These are phyloP conservation scores for Papilio aristodemus DNA, from an alignment of 1,140 invertebrate genomes.

Conservation along the genomic window DNA sequence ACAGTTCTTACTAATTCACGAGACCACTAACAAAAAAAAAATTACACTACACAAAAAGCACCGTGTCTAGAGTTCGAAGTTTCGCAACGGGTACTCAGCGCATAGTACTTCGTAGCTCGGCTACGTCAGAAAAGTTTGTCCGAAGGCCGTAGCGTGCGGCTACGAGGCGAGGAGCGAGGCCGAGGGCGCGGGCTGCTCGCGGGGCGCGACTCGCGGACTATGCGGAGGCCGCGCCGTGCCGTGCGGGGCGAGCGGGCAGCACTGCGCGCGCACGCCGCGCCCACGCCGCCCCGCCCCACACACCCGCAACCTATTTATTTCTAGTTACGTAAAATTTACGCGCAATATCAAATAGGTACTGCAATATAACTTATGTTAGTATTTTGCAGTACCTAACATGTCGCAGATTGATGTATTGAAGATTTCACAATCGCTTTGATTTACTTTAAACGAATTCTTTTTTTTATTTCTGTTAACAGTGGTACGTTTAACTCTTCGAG, in stretches of 20 bases:
- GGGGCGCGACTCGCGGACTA: slow-evolving; percentile 68
- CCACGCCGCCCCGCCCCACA: slow-evolving; percentile 73
- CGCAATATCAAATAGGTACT: slow-evolving; percentile 74
- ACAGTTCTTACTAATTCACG: slow-evolving; percentile 63
- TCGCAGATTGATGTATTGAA: slow-evolving; percentile 37
- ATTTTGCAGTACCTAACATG: slow-evolving; percentile 47
- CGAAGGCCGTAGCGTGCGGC: slow-evolving; percentile 46
- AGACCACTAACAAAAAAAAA: slow-evolving; percentile 50
- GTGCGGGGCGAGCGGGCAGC: slow-evolving; percentile 46
- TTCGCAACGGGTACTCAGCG: slow-evolving; percentile 43
- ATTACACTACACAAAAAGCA: slow-evolving; percentile 57
- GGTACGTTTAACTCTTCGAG: slow-evolving; percentile 40
- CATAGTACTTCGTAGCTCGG: slow-evolving; percentile 55
- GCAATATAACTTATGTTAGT: slow-evolving; percentile 67
- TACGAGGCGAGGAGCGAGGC: slow-evolving; percentile 49
- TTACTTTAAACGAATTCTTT: slow-evolving; percentile 3
- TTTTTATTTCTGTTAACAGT: slow-evolving; percentile 23
- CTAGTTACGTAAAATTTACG: slow-evolving; percentile 81
- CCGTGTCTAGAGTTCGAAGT: slow-evolving; percentile 36
- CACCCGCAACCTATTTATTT: slow-evolving; percentile 80
- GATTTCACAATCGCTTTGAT: slow-evolving; percentile 16
- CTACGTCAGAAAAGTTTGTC: slow-evolving; percentile 63
- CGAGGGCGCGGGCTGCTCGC: slow-evolving; percentile 56
- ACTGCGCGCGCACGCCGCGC: slow-evolving; percentile 68
- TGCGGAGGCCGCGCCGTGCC: slow-evolving; percentile 49